A percentile compares a stretch with the other conserved stretches of the same genome.
phyloP scores from a whole-genome alignment of 2,797 vertebrate species.

The Hafferia zeledoni region DNA sequence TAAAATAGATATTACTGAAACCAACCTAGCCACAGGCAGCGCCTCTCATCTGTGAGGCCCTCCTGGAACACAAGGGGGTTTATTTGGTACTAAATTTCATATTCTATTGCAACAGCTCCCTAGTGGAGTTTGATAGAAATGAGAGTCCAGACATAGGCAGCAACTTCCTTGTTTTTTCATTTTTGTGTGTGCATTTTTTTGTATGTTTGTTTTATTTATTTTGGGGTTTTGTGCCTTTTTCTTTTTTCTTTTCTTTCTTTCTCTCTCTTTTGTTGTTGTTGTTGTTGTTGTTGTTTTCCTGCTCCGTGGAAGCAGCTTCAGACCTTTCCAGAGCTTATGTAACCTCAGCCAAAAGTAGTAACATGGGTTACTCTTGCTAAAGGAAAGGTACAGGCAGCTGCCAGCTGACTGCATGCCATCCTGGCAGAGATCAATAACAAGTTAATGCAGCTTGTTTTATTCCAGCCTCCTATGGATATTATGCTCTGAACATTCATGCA shows the following conservation, averaged over 20 bases:
- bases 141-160: constrained; percentile 77
- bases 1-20: background rate
- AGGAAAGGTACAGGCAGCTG: background rate
- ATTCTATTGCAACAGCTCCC: background rate
- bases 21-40: background rate
- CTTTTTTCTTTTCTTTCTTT: too few species aligned
- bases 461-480: background rate
- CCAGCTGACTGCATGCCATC: background rate
- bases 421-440: background rate
- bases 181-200: background rate
- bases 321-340: constrained; percentile 67
- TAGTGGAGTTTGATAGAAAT: constrained; percentile 81
- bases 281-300: background rate
- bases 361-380: background rate
- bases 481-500: background rate
- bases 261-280: too few species aligned
- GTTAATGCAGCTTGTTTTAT: background rate
- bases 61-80: background rate
- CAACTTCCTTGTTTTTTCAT: constrained; percentile 67
- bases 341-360: constrained; percentile 73
- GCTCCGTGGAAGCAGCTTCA: constrained; percentile 7
- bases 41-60: background rate
- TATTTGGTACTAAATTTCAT: background rate
- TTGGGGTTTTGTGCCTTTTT: too few species aligned
- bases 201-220: background rate